Base-by-base conservation (phyloP, 2,797 vertebrate species). In the Danionella dracula region DNA sequence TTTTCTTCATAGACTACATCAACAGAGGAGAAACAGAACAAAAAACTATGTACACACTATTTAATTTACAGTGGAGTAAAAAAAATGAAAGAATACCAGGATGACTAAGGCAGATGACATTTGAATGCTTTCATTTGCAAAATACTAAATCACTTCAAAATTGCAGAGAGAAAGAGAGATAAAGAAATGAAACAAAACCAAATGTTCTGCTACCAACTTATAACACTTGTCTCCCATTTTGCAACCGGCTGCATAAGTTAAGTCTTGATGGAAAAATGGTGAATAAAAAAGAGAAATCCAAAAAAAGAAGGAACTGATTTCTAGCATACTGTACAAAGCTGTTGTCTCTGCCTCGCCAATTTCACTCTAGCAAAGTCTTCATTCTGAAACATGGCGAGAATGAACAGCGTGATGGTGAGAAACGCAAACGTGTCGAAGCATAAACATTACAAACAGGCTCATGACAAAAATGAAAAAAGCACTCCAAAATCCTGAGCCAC, bases 61-160 rank as follows among this genome's bases (percentile, higher is more conserved):
- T 86, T 89, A 88, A 90, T 93, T 93, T 96, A 94, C 93, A 96
- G 90, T 93, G 90, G 92, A 81, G 89, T 91, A 88, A 86, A 83
- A 82, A 90, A 69, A 70, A 66, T 79, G 79, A 85, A 86, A 88
- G 91, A 91, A 87, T 82, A 91, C 87, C 89, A 93, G 90, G 91
- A 90, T 83, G 74, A 83, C 83, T 88, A 90, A 91, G 84, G 79
- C 84, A 89, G 82, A 84, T 80, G 82, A 90, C 85, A 88, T 87
- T 90, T 88, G 89, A 89, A 90, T 85, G 83, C 72, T 68, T 75
- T 75, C 71, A 89, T 87, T 89, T 86, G 87, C 90, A 88, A 89
- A 87, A 87, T 86, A 87, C 83, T 88, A 88, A 81, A 85, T 72
- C 90, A 93, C 74, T 80, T 78, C 75, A 85, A 77, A 88, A 84